Percentiles rank a stretch among this genome's conserved stretches.
phyloP scores from a whole-genome alignment of 2,888 invertebrate genomes.

The Chelonus formosanus region DNA sequence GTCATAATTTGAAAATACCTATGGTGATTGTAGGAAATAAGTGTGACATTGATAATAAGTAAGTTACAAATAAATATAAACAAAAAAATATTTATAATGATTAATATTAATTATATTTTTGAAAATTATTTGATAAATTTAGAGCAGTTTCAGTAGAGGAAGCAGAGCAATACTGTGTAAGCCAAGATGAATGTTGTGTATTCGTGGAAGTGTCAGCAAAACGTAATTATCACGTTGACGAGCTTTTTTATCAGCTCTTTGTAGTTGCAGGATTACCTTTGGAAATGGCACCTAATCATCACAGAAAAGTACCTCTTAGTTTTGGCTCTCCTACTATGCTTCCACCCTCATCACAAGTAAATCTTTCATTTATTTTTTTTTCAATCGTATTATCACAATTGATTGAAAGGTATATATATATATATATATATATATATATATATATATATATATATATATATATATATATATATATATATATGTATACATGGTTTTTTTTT shows the following conservation, averaged over 20 bases:
- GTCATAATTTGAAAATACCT: constrained; percentile 71
- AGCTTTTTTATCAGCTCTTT: constrained; percentile 85
- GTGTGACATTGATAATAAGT: constrained; percentile 84
- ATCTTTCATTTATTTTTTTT: not conserved
- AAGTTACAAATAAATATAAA: constrained; percentile 51
- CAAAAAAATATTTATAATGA: not conserved
- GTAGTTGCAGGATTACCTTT: constrained; percentile 82
- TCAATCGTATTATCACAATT: constrained; percentile 44
- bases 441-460: no score
- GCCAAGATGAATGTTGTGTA: constrained; percentile 79
- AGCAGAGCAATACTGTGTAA: constrained; percentile 79
- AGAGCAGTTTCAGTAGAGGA: constrained; percentile 83
- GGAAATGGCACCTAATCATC: constrained; percentile 90
- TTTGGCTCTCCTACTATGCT: constrained; percentile 81
- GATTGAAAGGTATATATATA: no score
- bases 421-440: no score
- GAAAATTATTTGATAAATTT: constrained; percentile 28
- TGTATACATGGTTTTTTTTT: no score
- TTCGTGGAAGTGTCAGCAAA: constrained; percentile 88
- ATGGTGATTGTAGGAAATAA: constrained; percentile 91
- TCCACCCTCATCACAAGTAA: constrained; percentile 68
- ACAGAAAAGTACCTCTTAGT: constrained; percentile 76
- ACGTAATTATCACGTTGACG: constrained; percentile 81
- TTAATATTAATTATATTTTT: not conserved
- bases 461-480: no score